Base-by-base conservation (phyloP, 2,888 invertebrate species). In the Augochlorella aurata region DNA sequence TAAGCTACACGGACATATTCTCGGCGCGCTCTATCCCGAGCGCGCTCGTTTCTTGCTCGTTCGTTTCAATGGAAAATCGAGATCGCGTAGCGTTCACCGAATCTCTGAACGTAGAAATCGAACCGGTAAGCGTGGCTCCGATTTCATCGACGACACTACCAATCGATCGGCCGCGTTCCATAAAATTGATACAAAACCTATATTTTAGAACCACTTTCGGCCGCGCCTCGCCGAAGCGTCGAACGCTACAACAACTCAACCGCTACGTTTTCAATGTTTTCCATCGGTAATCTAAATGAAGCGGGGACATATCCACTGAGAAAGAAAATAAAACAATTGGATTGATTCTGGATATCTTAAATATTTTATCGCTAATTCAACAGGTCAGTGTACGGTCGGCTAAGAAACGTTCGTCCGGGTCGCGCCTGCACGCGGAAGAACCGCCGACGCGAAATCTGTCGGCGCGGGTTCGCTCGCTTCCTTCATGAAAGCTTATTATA, bases 221-320 rank as follows among this genome's bases (percentile, higher is more conserved):
- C 38, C 52, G 50, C 29, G 24, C 50, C 16, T 12, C 5, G n/a
- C 2, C 21, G 38, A 66, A 29, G 47, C 52, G 52, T 18, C 14
- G 5, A 49, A 45, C 21, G 21, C 47, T 54, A 18, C 12, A 14
- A 7, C 58, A 38, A 58, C 21, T 47, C n/a, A 21, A 72, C 29
- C 45, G 24, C 52, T 21, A 58, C 45, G 10, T 54, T 52, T 21
- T 45, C 67, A 18, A 67, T 14, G 44, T 50, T 66, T 52, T 10
- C 69, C 4, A 38, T 21, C 10, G 3, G 18, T n/a, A 78, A 45
- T 49, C 54, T 58, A 50, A 67, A 70, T 44, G 14, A 70, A 70
- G 49, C 44, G 21, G 58, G 2, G 44, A n/a, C 47, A 21, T 29
- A 29, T 74, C 10, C 65, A n/a, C 5, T 16, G 24, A 24, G 29